Evolutionary conservation across 2,888 invertebrate genomes (phyloP).

Genomic region (Eupsilia transversa): DNA sequence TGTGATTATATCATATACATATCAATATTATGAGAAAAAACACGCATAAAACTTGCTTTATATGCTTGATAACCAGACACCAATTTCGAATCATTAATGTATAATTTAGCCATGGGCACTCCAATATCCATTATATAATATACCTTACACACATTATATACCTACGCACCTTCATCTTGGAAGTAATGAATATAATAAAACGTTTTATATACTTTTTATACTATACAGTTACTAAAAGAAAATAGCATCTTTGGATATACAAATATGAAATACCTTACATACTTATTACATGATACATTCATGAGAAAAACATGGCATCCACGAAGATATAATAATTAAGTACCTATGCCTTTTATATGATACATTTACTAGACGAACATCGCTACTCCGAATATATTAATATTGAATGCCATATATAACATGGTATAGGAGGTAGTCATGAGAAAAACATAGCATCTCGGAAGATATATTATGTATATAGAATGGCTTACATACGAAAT

Average conservation of each 20-base stretch:
- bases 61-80: conserved; percentile 43
- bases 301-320: not conserved
- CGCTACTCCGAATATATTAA: not conserved
- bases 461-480: not conserved
- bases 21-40: conserved; percentile 5
- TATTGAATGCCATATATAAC: not conserved
- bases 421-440: not conserved
- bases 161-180: not conserved
- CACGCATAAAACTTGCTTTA: not conserved
- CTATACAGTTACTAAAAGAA: not conserved
- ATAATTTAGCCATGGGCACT: not conserved
- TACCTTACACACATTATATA: not conserved
- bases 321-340: not conserved
- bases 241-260: not conserved
- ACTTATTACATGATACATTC: not conserved
- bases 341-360: not conserved
- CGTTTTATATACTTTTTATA: not conserved
- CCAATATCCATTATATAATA: not conserved
- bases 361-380: not conserved
- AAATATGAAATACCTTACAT: not conserved
- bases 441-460: not conserved
- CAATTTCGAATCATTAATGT: conserved; percentile 4
- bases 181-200: not conserved
- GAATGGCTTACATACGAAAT: not conserved
- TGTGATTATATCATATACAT: conserved; percentile 9